phyloP scores from a whole-genome alignment of 2,797 vertebrate genomes.

The Myotis planiceps region DNA sequence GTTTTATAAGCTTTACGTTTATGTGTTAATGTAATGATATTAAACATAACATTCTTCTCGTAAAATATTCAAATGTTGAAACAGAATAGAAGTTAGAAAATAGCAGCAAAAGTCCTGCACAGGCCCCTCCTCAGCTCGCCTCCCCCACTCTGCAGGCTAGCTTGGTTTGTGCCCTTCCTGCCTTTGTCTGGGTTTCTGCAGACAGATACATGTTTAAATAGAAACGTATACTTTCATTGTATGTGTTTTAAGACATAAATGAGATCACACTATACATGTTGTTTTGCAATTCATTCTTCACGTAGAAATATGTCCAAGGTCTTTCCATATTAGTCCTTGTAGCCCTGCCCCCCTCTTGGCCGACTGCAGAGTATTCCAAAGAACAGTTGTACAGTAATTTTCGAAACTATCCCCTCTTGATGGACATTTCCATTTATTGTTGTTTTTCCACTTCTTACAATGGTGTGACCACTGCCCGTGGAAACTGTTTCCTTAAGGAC shows the following conservation, averaged over 20 bases:
- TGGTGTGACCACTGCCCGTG: not conserved
- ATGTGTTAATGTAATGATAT: not conserved
- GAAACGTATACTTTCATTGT: not conserved
- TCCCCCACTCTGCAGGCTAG: fast-evolving
- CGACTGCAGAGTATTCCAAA: not conserved
- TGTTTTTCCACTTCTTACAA: not conserved
- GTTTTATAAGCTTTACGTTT: not conserved
- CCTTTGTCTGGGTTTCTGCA: not conserved
- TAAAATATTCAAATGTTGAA: not conserved
- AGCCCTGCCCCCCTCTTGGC: not conserved
- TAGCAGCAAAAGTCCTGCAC: not conserved
- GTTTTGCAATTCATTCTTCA: constrained; percentile 2
- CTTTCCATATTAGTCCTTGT: not conserved
- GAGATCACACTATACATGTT: not conserved
- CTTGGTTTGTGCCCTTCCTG: not conserved
- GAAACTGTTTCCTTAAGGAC: constrained; percentile 2
- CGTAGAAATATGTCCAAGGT: not conserved
- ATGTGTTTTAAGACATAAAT: constrained; percentile 7
- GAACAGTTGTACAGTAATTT: not conserved
- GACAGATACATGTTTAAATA: not conserved
- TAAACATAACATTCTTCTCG: not conserved
- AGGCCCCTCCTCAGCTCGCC: not conserved
- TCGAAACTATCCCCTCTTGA: not conserved
- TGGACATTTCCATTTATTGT: not conserved
- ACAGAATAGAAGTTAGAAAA: not conserved